Evolutionary conservation across 2,888 invertebrate genomes (phyloP), one percentile per base, ranked within the genome.

Genomic region (Ditula angustiorana): DNA sequence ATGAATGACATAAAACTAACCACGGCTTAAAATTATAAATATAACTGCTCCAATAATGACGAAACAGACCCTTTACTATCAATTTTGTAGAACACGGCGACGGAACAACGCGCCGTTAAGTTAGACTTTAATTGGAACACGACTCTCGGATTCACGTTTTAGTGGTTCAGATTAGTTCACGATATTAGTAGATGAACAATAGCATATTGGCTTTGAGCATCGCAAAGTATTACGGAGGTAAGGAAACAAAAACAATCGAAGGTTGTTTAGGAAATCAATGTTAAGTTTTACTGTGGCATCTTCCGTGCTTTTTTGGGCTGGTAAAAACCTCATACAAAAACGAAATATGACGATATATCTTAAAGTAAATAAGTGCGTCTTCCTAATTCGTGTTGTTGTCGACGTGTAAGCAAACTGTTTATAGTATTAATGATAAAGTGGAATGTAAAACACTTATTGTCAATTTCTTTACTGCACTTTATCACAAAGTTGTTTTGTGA

Each of bases 81-180:
- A 8, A 26, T 23, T 28, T 60, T 13, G 24, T 61, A 4, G 5
- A 53, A 44, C 19, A 23, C 44, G 13, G 44, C 13, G 53, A 7
- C 13, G 53, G 8, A 24, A 21, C 56, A n/a, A 35, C 23, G 37
- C 30, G 24, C 35, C 53, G 37, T 13, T 19, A 16, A 41, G 13
- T 37, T 35, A 35, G 8, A 52, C 2, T n/a, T 21, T 58, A 63
- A 64, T 64, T 64, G 59, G 47, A 26, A 21, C 64, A 64, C 64
- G 64, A 64, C 23, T 37, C 37, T 26, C 23, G 46, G 59, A 64
- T 53, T 53, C 64, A 64, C 64, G 64, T 59, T 64, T 64, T 59
- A 11, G 57, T 50, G 13, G 58, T 58, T 64, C 37, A 28, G 46
- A 64, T 59, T 53, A 35, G 53, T 59, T 64, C 64, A 64, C 59